Evolutionary conservation across 2,888 invertebrate species (phyloP).

Genomic region (Julus scandinavius): DNA sequence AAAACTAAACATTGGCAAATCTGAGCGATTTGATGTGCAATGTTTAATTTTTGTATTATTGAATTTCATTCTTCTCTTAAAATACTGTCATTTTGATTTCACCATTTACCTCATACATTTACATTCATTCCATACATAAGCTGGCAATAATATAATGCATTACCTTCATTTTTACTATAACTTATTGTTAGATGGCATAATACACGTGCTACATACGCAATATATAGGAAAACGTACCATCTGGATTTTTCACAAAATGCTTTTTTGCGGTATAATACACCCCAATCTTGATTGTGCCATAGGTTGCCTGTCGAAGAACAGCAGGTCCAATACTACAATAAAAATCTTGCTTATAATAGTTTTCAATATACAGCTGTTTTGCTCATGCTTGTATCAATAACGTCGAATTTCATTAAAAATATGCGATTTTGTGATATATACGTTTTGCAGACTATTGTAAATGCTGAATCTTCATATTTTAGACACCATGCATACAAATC

Average conservation of each 20-base stretch:
- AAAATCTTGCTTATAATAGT: constrained; percentile 56
- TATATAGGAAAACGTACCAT: constrained; percentile 64
- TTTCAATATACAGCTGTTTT: constrained; percentile 18
- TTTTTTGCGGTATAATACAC: constrained; percentile 91
- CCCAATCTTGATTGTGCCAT: constrained; percentile 96
- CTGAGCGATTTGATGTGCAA: too few relatives aligned
- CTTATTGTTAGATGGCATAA: background rate
- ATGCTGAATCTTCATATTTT: background rate
- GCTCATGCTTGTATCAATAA: background rate
- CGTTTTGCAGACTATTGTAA: background rate
- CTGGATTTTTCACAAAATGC: constrained; percentile 71
- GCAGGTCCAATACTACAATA: constrained; percentile 86
- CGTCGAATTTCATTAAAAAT: background rate
- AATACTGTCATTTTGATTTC: too few relatives aligned
- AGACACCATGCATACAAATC: background rate
- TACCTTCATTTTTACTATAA: background rate
- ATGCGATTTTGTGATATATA: background rate
- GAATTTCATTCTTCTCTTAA: too few relatives aligned
- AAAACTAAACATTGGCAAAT: too few relatives aligned
- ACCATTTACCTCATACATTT: background rate
- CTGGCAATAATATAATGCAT: background rate
- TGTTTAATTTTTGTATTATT: too few relatives aligned
- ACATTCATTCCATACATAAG: background rate
- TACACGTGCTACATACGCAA: background rate
- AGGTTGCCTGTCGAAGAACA: constrained; percentile 90